Base-by-base conservation (phyloP, 2,113 vertebrate species). In the Aegotheles bennettii region DNA sequence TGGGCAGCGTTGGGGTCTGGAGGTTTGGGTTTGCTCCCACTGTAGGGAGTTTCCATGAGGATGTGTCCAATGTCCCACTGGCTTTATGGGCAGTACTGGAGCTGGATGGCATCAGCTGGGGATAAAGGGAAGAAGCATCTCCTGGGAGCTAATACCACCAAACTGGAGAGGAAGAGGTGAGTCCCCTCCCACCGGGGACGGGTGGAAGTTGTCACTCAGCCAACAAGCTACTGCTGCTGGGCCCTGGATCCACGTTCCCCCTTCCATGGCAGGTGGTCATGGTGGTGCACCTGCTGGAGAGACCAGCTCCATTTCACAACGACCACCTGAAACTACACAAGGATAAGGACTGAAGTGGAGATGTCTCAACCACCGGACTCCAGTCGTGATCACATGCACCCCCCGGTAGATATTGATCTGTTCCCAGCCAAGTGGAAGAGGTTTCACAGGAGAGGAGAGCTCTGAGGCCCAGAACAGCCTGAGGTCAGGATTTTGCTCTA, bases 351-450 rank as follows among this genome's bases (percentile, higher is more conserved):
- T 26, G 9, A 36, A 42, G 38, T 2, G 13, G 68, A 54, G 33
- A 29, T 3, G 33, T 29, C 73, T 33, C 24, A 26, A 15, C 28
- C 19, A 4, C 75, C 8, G 29, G 53, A 11, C 64, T 50, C 35
- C 13, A 45, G 40, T 9, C 48, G 38, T 0, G 1, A 6, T 31
- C 35, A 29, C 36, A 12, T 3, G 0, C 47, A 19, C 4, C 24
- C 13, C 6, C 0, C 7, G 6, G 43, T 48, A 50, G 69, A 7
- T 8, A 16, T 1, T 0, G n/a, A 26, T 8, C 45, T 42, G 20
- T 63, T 78, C 65, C 73, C 33, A 65, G 47, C 21, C 54, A 1
- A 5, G 8, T 42, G 77, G 53, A 70, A 61, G 65, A 42, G 35
- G 21, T 81, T 71, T 12, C 78, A 7, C 24, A 28, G 45, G 40